Evolutionary conservation across 2,113 vertebrate genomes (phyloP).

Genomic region (Clupea harengus): DNA sequence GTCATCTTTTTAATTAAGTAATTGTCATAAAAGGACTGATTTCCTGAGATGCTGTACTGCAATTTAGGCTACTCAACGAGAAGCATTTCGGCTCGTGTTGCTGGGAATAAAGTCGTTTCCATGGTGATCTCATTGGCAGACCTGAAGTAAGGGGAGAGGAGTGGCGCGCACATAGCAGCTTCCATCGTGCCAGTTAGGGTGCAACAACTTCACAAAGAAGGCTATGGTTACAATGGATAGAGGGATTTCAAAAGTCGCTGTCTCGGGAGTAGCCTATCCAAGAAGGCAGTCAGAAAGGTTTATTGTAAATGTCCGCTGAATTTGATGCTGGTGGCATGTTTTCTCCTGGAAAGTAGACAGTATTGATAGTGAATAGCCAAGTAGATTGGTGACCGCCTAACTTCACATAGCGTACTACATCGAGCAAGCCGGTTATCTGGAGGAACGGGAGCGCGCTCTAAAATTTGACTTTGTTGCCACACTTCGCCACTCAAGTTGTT

Average conservation of each 20-base stretch:
- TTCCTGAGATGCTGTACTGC: neutral
- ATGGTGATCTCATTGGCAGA: conserved; percentile 40
- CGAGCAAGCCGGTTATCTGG: neutral
- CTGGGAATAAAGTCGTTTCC: conserved; percentile 43
- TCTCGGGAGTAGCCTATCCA: neutral
- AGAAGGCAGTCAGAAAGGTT: neutral
- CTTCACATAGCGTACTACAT: neutral
- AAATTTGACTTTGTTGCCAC: too few relatives aligned
- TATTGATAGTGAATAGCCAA: neutral
- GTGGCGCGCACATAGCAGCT: conserved; percentile 19
- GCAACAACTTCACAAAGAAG: conserved; percentile 16
- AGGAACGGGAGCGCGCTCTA: neutral
- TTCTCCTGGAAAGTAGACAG: neutral
- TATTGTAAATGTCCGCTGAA: neutral
- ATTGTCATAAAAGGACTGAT: neutral
- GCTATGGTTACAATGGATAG: conserved; percentile 4
- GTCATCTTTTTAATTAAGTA: conserved; percentile 7
- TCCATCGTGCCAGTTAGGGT: conserved; percentile 22
- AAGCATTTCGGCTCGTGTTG: conserved; percentile 28
- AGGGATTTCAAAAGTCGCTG: conserved; percentile 10
- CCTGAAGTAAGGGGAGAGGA: conserved; percentile 35
- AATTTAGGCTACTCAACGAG: neutral
- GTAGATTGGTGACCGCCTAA: neutral
- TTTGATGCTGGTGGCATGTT: neutral
- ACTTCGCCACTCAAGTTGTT: too few relatives aligned